Evolutionary conservation across 2,888 invertebrate species (phyloP), one percentile per base, ranked within the genome.

Genomic region (Spodoptera littoralis): DNA sequence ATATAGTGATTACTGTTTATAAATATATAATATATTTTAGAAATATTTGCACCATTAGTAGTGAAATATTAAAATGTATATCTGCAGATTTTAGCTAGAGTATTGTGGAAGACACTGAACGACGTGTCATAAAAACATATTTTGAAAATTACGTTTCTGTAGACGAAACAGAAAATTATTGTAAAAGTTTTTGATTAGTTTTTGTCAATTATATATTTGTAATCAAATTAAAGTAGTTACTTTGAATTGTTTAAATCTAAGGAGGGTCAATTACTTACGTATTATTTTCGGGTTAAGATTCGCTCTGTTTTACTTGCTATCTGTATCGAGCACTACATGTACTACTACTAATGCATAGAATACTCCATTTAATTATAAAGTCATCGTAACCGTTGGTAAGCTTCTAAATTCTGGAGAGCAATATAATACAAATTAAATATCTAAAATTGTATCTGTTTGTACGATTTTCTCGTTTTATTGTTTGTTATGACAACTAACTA

Each of bases 21-120:
- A 92, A 92, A 90, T 90, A 92, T 90, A 86, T 84, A 83, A 91
- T 91, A 92, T 94, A 94, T 94, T 94, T 94, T 93, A 94, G 94
- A 92, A 88, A 91, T 94, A 94, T 94, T 94, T 94, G 94, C 94
- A 94, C 94, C 92, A 89, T 91, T 90, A 88, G 94, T 93, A 94
- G 93, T 91, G 90, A 84, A 91, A 90, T 92, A 91, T 89, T 89
- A 87, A 86, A 89, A 88, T 90, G 90, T 93, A 90, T 92, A 92
- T 90, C 90, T 89, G 94, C 94, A 92, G 92, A 89, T 86, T 86
- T 89, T 92, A 92, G 90, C 87, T 92, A 93, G 88, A 88, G 79
- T 89, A 88, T 88, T 86, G 83, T 87, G 82, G 66, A 73, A 81
- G 81, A 70, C 82, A 80, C 79, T 72, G 51, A 63, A 57, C 50